Conservation (phyloP, 37 sponge, comb jelly and placozoan species). For the Haliclona indistincta region DNA sequence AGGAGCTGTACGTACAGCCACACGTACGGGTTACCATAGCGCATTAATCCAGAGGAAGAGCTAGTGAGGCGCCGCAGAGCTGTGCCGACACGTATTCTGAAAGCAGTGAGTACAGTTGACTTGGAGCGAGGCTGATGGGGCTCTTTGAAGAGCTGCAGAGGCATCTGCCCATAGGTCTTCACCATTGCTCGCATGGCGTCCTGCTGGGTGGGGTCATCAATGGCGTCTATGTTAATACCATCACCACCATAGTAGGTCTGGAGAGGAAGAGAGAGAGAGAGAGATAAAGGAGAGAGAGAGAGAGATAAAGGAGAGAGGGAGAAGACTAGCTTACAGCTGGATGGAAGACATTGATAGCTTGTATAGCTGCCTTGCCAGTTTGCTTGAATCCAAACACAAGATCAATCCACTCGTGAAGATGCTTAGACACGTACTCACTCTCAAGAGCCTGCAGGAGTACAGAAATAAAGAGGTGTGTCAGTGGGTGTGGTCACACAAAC, state of each 20-base stretch:
- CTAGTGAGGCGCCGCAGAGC: conserved; percentile 33
- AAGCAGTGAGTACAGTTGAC: conserved; percentile 44
- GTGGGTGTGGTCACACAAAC: conserved; percentile 4
- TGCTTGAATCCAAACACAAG: conserved; percentile 98
- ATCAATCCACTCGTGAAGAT: conserved; percentile 96
- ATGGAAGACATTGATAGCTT: conserved; percentile 98
- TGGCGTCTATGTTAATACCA: conserved; percentile 75
- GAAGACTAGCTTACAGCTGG: conserved; percentile 71
- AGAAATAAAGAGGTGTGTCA: not conserved
- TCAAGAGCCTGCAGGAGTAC: conserved; percentile 84
- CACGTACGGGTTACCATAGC: conserved; percentile 1
- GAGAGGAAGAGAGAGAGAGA: not conserved
- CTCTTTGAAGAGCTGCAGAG: conserved; percentile 87
- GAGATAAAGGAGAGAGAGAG: not conserved
- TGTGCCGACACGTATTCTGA: conserved; percentile 33
- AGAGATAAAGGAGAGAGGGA: not conserved
- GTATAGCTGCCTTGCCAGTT: conserved; percentile 85
- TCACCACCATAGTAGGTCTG: conserved; percentile 86
- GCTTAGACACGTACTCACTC: conserved; percentile 88
- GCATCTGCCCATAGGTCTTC: conserved; percentile 96
- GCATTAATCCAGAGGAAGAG: conserved; percentile 5
- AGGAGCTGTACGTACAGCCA: conserved; percentile 17
- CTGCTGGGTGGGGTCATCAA: conserved; percentile 68
- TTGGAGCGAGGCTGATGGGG: conserved; percentile 82
- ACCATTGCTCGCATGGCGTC: conserved; percentile 83